Evolutionary conservation across 2,797 vertebrate genomes (phyloP), one percentile per base, ranked within the genome.

Genomic region (Eurystomus glaucurus): DNA sequence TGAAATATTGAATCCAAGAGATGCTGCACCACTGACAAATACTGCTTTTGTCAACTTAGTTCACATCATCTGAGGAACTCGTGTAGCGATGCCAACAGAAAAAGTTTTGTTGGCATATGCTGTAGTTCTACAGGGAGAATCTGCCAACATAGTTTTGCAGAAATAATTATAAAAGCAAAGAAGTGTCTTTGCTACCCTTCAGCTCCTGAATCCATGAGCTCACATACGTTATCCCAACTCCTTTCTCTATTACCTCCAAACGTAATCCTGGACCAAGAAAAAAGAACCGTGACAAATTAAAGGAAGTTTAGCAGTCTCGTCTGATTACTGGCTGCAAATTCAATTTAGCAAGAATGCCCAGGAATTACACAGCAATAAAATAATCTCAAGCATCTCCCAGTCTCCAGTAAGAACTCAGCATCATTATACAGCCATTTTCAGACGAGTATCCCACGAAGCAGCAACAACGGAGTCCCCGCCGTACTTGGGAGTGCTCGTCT

Each of bases 1-100:
- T 94, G 75, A 93, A 94, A 85, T 93, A 75, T 6, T 68, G 77
- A 95, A 78, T 70, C 65, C 4, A 4, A 62, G 80, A 75, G 92
- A 71, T 39, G 95, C 5, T 71, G 79, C 76, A 81, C 18, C 61
- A 2, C 85, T 65, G 93, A 94, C 88, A 90, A 92, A 95, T 8
- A 7, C 79, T 46, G 88, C 95, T 96, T 95, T 96, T 97, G 96
- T 97, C 96, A 96, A 23, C 92, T 86, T 11, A 21, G 90, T 29
- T 95, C 92, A 77, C 85, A 88, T 93, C 93, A 91, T 45, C 82
- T 1, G 75, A 94, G 92, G 82, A 88, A 9, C 45, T 52, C 16
- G 1, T 6, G 61, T 81, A 93, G 92, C 85, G 1, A 31, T 10
- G 90, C 95, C 96, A 95, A 84, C 61, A 28, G 83, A 25, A 19